Evolutionary conservation across 2,113 vertebrate genomes (phyloP).

Genomic region (Pedionomus torquatus): DNA sequence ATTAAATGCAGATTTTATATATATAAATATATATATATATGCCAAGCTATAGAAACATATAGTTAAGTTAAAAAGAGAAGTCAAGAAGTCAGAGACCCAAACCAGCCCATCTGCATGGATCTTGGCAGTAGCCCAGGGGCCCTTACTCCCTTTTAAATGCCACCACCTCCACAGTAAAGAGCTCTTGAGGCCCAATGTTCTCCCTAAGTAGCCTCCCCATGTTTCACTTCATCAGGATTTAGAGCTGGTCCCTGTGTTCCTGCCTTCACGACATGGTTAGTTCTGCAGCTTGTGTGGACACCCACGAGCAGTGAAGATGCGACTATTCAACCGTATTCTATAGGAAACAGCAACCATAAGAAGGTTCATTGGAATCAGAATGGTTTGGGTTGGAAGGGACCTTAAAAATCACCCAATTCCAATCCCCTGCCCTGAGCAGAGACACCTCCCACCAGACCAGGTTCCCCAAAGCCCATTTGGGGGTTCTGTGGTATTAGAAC

Average conservation of each 20-base stretch:
- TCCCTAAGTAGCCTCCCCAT: not conserved
- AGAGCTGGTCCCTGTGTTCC: rapidly evolving
- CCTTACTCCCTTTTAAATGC: not conserved
- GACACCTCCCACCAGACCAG: no score
- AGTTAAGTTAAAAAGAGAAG: not conserved
- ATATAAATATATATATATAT: no score
- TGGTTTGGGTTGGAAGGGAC: no score
- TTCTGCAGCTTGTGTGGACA: not conserved
- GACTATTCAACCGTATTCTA: not conserved
- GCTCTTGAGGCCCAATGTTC: not conserved
- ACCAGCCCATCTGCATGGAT: rapidly evolving
- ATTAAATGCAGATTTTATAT: not conserved
- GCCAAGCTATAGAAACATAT: not conserved
- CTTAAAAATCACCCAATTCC: no score
- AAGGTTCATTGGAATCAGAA: not conserved
- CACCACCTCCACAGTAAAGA: not conserved
- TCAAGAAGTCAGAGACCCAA: not conserved
- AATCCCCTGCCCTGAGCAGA: no score
- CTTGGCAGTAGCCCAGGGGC: not conserved
- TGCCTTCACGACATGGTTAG: not conserved
- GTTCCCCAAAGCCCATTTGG: no score
- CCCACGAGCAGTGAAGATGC: not conserved
- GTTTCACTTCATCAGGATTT: not conserved
- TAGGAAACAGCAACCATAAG: not conserved
- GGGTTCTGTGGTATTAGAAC: not conserved